A percentile compares a stretch with the other conserved stretches of the same genome.
Evolutionary conservation across 2,113 vertebrate species (phyloP).

Genomic region (Lasiurus borealis): DNA sequence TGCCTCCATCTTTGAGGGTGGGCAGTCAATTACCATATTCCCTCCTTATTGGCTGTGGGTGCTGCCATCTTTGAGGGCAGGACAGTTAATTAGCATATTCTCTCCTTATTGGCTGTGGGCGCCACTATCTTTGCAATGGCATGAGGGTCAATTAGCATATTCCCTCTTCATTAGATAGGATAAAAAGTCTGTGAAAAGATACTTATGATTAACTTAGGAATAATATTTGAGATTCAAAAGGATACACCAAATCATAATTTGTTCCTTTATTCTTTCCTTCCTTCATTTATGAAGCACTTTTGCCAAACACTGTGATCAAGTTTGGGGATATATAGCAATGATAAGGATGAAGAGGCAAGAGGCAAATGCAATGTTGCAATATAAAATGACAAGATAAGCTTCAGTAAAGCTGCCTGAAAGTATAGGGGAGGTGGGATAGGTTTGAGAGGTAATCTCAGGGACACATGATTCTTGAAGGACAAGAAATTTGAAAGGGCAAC

Average conservation of each 20-base stretch:
- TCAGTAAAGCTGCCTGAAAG: neutral
- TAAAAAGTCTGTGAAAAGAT: constrained; percentile 45
- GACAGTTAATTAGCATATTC: too few relatives aligned
- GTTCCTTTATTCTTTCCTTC: constrained; percentile 33
- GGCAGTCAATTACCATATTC: too few relatives aligned
- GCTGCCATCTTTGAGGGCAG: too few relatives aligned
- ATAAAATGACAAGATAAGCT: constrained; percentile 6
- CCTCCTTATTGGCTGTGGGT: too few relatives aligned
- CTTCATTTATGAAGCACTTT: constrained; percentile 34
- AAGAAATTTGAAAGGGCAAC: neutral
- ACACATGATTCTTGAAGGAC: neutral
- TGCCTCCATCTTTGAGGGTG: too few relatives aligned
- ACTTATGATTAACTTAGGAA: constrained; percentile 41
- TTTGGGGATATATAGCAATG: neutral
- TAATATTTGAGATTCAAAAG: constrained; percentile 57
- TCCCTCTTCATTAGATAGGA: too few relatives aligned
- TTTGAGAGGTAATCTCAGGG: neutral
- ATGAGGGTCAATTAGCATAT: too few relatives aligned
- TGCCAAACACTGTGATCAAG: neutral
- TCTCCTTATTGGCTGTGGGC: too few relatives aligned
- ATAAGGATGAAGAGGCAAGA: neutral
- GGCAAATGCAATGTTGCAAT: neutral
- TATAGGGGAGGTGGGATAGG: neutral
- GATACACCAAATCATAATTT: neutral
- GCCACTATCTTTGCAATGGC: too few relatives aligned